Evolutionary conservation across 1,140 invertebrate genomes (phyloP), one percentile per base, ranked within the genome.

Genomic region (Sipha flava): DNA sequence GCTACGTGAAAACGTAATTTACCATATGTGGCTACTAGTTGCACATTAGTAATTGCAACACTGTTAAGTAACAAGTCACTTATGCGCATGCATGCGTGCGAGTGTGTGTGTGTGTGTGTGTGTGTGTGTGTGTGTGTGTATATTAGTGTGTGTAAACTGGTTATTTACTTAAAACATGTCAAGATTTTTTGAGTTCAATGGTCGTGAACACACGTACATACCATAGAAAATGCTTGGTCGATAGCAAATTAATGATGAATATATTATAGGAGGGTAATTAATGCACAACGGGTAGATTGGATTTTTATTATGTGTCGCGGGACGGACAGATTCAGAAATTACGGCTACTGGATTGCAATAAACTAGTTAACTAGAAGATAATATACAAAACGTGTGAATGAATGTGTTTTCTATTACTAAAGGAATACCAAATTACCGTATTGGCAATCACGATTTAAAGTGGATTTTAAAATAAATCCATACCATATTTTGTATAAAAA

Each of bases 211-310:
- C n/a, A 77, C 49, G 34, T 54, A 77, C 21, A 40, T n/a, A 40
- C 52, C 34, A 75, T 77, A 34, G 52, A 77, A 77, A 77, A 77
- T 57, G 52, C 34, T 23, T 18, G 52, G 21, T 18, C 49, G 49
- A 77, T 37, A 77, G 73, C 49, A 77, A 77, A 77, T 77, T 77
- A 77, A 77, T 77, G 73, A 0, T n/a, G 73, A 57, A 77, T 77
- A 77, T 57, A 77, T 77, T 77, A 57, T 77, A 6, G 16, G 47
- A 59, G 34, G 18, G 73, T 77, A 77, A 77, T 77, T 77, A 77
- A 77, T 77, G 73, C 49, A 34, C 31, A 43, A 29, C 34, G n/a
- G 34, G 21, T 18, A 57, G 49, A 77, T 77, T 77, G 73, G 49
- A 77, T 77, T 77, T 57, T 77, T 77, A 77, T 57, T 57, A 77